phyloP scores from a whole-genome alignment of 1,140 invertebrate species.

The Himalopsyche phryganea region DNA sequence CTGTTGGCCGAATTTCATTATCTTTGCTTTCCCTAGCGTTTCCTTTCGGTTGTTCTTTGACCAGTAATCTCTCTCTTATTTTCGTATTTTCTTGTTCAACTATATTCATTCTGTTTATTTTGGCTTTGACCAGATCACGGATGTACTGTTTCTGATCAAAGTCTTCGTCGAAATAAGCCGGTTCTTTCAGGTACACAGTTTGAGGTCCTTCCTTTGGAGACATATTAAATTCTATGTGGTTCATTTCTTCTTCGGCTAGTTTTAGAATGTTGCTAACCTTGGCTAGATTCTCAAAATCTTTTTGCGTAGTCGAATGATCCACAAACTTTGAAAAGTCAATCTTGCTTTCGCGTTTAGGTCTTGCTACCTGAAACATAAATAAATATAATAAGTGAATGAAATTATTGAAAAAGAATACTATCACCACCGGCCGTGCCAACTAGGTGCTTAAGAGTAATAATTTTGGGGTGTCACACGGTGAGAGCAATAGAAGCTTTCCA shows the following conservation, averaged over 20 bases:
- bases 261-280: conserved; percentile 47
- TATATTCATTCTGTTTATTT: conserved; percentile 42
- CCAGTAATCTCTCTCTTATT: no score
- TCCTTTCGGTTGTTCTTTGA: no score
- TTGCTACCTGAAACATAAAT: conserved; percentile 12
- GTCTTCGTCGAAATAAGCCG: conserved; percentile 46
- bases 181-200: conserved; percentile 38
- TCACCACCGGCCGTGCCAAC: no score
- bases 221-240: conserved; percentile 43
- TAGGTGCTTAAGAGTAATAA: no score
- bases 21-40: no score
- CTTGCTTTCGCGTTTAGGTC: conserved; percentile 1
- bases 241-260: conserved; percentile 47
- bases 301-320: conserved; percentile 15
- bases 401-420: not conserved
- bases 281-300: conserved; percentile 45
- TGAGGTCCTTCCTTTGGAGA: conserved; percentile 39
- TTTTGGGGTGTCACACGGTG: no score
- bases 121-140: conserved; percentile 48
- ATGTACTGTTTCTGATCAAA: conserved; percentile 51
- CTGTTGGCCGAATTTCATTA: no score
- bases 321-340: conserved; percentile 15
- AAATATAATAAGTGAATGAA: not conserved
- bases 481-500: no score
- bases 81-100: conserved; percentile 8